These are phyloP conservation scores for Zhuqinia jingwanae DNA, from an alignment of 2,888 invertebrate species.

Conservation along the genomic window DNA sequence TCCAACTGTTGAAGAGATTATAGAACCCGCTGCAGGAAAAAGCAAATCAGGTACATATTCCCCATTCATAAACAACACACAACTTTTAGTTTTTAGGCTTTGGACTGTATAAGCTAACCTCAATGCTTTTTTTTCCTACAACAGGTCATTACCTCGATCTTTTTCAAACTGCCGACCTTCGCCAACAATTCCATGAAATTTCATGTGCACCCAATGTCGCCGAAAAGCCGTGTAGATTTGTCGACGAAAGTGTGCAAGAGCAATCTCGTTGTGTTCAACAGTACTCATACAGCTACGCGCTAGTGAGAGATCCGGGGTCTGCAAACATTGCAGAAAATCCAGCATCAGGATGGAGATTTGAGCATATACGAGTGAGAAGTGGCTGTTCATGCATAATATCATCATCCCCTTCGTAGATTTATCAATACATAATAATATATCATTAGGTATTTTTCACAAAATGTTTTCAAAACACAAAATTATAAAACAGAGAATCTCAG, in stretches of 20 bases:
- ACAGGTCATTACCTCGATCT: constrained; percentile 78
- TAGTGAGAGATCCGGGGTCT: constrained; percentile 85
- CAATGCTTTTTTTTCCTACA: constrained; percentile 34
- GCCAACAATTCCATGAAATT: constrained; percentile 87
- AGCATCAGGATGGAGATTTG: constrained; percentile 86
- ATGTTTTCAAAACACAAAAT: no score
- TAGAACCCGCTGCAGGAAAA: constrained; percentile 89
- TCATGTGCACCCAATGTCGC: constrained; percentile 88
- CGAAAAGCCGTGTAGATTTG: constrained; percentile 88
- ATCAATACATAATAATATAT: not conserved
- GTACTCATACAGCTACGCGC: constrained; percentile 91
- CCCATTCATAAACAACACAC: no score
- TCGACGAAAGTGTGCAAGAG: constrained; percentile 86
- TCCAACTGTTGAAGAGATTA: constrained; percentile 89
- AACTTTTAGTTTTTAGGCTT: no score
- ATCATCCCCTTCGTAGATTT: constrained; percentile 53
- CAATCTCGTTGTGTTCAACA: constrained; percentile 91
- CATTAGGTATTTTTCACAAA: not conserved
- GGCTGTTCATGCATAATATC: constrained; percentile 94
- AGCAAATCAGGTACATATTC: constrained; percentile 84
- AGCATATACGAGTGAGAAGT: constrained; percentile 90
- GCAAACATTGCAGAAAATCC: constrained; percentile 80
- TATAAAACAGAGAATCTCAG: constrained; percentile 61
- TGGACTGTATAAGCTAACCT: no score
- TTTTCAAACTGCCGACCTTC: constrained; percentile 80